These are phyloP conservation scores for Apis dorsata DNA, from an alignment of 1,140 invertebrate genomes.

Conservation along the genomic window DNA sequence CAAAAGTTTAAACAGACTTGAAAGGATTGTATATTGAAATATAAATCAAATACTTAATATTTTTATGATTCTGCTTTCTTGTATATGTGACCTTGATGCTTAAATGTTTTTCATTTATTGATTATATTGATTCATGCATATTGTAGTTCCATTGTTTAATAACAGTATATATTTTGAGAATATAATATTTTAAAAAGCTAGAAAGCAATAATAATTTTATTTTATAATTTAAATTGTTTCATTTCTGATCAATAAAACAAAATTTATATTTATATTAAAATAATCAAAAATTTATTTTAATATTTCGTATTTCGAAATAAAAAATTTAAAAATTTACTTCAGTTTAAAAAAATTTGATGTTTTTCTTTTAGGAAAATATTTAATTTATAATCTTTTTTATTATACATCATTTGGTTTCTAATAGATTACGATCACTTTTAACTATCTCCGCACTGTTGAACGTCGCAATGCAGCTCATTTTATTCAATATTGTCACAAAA, in stretches of 20 bases:
- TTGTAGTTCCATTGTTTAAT: not conserved
- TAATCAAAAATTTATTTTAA: not conserved
- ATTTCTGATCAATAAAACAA: not conserved
- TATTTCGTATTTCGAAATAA: too few relatives aligned
- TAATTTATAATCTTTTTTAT: not conserved
- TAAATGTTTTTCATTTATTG: conserved; percentile 12
- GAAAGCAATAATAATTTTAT: not conserved
- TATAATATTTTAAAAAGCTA: not conserved
- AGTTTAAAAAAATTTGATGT: not conserved
- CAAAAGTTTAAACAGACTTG: not conserved
- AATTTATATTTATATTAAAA: not conserved
- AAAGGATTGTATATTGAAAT: not conserved
- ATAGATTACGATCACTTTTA: not conserved
- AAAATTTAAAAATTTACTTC: not conserved
- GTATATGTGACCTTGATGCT: not conserved
- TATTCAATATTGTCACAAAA: not conserved
- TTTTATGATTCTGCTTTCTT: conserved; percentile 1
- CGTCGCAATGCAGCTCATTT: conserved; percentile 47
- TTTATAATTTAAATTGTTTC: not conserved
- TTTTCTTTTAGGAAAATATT: not conserved
- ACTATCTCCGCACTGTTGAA: not conserved
- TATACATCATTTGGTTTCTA: not conserved
- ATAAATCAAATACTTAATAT: not conserved
- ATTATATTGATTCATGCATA: not conserved
- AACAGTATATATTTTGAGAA: not conserved